Percentiles rank a stretch among this genome's conserved stretches.
Evolutionary conservation across 2,797 vertebrate genomes (phyloP).

Genomic region (Perodicticus potto): DNA sequence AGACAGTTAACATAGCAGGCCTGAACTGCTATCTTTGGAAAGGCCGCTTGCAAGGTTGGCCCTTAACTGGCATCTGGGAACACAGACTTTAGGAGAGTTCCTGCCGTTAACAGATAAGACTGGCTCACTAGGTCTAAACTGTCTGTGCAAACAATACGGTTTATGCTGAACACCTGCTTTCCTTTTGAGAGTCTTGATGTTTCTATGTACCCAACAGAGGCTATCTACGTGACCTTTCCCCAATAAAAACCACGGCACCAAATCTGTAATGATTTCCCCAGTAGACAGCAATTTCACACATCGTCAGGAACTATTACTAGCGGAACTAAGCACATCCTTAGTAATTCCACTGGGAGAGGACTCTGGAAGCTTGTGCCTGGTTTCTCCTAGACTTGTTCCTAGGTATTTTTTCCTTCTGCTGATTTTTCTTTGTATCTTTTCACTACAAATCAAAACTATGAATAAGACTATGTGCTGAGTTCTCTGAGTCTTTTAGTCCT

Average conservation of each 20-base stretch:
- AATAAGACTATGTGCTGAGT: background rate
- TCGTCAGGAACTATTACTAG: background rate
- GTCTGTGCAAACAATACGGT: background rate
- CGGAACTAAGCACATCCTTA: background rate
- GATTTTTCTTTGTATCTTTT: constrained; percentile 9
- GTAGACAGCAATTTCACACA: background rate
- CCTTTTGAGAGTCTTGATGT: constrained; percentile 12
- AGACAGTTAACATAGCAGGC: constrained; percentile 24
- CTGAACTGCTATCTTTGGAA: constrained; percentile 42
- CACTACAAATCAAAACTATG: background rate
- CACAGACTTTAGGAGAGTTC: background rate
- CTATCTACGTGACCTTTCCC: background rate
- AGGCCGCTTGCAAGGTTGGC: background rate
- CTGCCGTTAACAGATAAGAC: background rate
- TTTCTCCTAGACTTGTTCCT: background rate
- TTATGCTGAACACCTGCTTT: constrained; percentile 10
- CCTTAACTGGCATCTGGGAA: background rate
- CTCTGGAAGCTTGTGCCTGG: constrained; percentile 10
- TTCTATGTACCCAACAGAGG: background rate
- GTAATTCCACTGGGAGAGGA: background rate
- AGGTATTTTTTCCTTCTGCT: background rate
- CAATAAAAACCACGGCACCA: background rate
- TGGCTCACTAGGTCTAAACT: background rate
- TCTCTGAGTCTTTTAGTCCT: background rate
- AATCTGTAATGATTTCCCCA: background rate